These are phyloP conservation scores for Heliconius sara DNA, from an alignment of 2,888 invertebrate species.

Conservation along the genomic window DNA sequence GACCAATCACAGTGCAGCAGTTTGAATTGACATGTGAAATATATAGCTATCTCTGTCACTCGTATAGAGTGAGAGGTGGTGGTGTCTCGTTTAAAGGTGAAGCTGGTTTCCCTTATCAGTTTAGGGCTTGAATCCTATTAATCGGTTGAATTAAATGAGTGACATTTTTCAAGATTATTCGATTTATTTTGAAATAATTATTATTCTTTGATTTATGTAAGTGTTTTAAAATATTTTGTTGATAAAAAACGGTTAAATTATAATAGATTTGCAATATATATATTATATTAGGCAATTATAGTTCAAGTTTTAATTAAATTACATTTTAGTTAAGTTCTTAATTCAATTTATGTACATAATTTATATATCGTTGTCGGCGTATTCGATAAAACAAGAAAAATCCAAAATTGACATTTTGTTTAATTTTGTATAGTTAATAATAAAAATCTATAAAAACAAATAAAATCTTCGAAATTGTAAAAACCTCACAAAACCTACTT, in stretches of 20 bases:
- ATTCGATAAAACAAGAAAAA: no score
- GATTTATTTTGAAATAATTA: conserved; percentile 7
- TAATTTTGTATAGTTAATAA: no score
- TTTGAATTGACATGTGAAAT: background rate
- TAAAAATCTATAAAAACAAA: no score
- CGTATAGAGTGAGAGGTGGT: background rate
- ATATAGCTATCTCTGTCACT: conserved; percentile 9
- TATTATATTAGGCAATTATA: background rate
- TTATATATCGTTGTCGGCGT: background rate
- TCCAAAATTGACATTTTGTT: no score
- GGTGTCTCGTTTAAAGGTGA: conserved; percentile 59
- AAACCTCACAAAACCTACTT: no score
- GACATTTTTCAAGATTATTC: conserved; percentile 41
- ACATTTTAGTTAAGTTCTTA: background rate
- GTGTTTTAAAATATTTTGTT: background rate
- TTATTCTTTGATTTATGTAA: background rate
- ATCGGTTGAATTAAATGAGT: conserved; percentile 42
- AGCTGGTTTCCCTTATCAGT: conserved; percentile 37
- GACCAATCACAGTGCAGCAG: conserved; percentile 64
- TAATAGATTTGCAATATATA: background rate
- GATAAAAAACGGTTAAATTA: background rate
- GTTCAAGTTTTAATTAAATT: background rate
- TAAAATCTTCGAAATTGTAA: no score
- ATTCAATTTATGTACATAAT: background rate
- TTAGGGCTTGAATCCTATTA: conserved; percentile 37